phyloP scores from a whole-genome alignment of 2,797 vertebrate genomes.

The Danio choprae region DNA sequence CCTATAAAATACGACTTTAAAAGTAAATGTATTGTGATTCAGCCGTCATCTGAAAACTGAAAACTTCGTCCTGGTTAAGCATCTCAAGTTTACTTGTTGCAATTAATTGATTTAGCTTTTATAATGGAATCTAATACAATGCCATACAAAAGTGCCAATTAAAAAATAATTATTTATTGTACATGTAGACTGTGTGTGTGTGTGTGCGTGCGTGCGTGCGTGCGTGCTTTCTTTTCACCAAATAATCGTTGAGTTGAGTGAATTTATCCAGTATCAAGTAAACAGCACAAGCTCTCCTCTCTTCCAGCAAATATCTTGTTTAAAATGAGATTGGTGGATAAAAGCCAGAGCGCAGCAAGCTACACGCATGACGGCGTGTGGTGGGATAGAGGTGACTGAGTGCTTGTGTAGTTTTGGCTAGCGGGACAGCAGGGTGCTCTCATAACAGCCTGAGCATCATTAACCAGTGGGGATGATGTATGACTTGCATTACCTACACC shows the following conservation, averaged over 20 bases:
- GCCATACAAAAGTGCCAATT: too few species aligned
- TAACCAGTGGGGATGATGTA: constrained; percentile 53
- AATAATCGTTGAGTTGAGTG: not conserved
- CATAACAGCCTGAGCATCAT: constrained; percentile 53
- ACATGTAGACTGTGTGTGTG: too few species aligned
- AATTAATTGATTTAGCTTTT: too few species aligned
- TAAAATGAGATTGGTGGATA: constrained; percentile 25
- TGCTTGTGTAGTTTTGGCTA: constrained; percentile 35
- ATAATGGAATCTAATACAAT: too few species aligned
- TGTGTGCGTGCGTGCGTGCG: too few species aligned
- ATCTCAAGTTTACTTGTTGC: too few species aligned
- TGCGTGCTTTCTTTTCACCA: too few species aligned
- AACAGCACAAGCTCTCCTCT: not conserved
- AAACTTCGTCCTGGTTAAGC: too few species aligned
- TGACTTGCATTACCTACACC: constrained; percentile 46
- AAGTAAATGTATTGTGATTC: too few species aligned
- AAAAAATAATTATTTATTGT: too few species aligned
- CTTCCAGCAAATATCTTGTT: not conserved
- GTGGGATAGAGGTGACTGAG: constrained; percentile 41
- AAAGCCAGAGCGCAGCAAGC: constrained; percentile 6
- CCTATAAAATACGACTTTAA: too few species aligned
- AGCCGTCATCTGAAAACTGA: too few species aligned
- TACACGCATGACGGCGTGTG: constrained; percentile 24
- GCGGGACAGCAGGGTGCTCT: constrained; percentile 41
- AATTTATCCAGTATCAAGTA: constrained; percentile 4